phyloP scores from a whole-genome alignment of 2,888 invertebrate genomes.

The Abrostola triplasia region DNA sequence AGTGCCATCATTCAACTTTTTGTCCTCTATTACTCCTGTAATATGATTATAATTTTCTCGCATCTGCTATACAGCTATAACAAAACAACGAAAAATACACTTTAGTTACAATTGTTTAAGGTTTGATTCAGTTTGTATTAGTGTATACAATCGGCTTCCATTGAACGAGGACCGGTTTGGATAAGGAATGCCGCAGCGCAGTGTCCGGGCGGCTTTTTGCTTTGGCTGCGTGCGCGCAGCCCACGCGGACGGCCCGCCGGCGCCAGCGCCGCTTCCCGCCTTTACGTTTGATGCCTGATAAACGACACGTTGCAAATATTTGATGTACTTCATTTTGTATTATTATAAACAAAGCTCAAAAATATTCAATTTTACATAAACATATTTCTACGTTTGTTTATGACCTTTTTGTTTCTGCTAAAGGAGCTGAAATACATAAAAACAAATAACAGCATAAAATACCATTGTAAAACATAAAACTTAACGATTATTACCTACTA shows the following conservation, averaged over 20 bases:
- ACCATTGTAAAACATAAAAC: too few relatives aligned
- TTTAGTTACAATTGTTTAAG: conserved; percentile 55
- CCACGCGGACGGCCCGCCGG: conserved; percentile 78
- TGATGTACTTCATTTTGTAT: conserved; percentile 64
- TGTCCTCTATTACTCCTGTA: conserved; percentile 77
- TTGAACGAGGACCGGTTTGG: conserved; percentile 83
- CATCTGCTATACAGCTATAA: conserved; percentile 61
- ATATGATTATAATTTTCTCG: conserved; percentile 80
- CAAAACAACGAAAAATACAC: conserved; percentile 49
- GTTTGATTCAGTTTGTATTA: conserved; percentile 63
- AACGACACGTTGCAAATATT: conserved; percentile 81
- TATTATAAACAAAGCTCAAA: too few relatives aligned
- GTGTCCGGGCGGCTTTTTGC: conserved; percentile 81
- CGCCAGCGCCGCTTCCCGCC: conserved; percentile 71
- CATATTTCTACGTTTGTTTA: too few relatives aligned
- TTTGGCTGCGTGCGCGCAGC: conserved; percentile 74
- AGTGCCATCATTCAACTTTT: conserved; percentile 79
- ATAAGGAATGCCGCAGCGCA: conserved; percentile 79
- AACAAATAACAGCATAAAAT: too few relatives aligned
- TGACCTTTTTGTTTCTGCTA: too few relatives aligned
- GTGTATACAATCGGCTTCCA: conserved; percentile 75
- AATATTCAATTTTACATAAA: too few relatives aligned
- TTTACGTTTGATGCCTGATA: conserved; percentile 69
- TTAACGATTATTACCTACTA: too few relatives aligned
- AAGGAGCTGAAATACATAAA: too few relatives aligned